These are phyloP conservation scores for Campylomormyrus tamandua DNA, from an alignment of 2,113 vertebrate species.

Conservation along the genomic window DNA sequence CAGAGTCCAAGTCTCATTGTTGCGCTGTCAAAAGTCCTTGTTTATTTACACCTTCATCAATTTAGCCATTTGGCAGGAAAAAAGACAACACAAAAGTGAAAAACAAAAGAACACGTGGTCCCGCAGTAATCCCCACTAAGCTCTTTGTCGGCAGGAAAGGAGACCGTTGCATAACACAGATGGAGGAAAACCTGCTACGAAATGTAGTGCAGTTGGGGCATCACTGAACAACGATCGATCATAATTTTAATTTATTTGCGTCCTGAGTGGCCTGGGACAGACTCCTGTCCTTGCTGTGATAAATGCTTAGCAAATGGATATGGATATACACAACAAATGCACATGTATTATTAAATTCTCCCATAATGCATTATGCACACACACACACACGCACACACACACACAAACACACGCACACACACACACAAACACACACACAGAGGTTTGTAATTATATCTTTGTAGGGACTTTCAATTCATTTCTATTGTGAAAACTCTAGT, in stretches of 20 bases:
- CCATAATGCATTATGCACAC: not conserved
- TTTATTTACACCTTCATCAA: constrained; percentile 54
- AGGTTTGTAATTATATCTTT: not conserved
- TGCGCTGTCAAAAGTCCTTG: constrained; percentile 58
- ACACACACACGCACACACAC: not conserved
- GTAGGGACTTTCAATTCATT: too few relatives aligned
- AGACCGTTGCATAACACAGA: constrained; percentile 46
- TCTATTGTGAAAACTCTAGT: too few relatives aligned
- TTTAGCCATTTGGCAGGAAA: constrained; percentile 52
- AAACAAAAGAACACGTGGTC: constrained; percentile 63
- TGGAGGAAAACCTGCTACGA: constrained; percentile 32
- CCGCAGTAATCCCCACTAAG: constrained; percentile 58
- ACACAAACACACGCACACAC: not conserved
- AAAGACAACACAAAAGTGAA: constrained; percentile 46
- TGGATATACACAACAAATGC: not conserved
- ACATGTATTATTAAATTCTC: not conserved
- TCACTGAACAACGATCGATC: not conserved
- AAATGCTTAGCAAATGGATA: not conserved
- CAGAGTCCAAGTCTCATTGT: constrained; percentile 37
- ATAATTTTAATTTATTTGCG: not conserved
- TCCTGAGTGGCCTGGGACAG: not conserved
- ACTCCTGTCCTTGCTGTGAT: not conserved
- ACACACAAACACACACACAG: not conserved
- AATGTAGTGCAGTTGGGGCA: constrained; percentile 32
- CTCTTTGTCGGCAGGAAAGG: constrained; percentile 58